Conservation (phyloP, 2,797 vertebrate genomes). For the Coregonus sp. region DNA sequence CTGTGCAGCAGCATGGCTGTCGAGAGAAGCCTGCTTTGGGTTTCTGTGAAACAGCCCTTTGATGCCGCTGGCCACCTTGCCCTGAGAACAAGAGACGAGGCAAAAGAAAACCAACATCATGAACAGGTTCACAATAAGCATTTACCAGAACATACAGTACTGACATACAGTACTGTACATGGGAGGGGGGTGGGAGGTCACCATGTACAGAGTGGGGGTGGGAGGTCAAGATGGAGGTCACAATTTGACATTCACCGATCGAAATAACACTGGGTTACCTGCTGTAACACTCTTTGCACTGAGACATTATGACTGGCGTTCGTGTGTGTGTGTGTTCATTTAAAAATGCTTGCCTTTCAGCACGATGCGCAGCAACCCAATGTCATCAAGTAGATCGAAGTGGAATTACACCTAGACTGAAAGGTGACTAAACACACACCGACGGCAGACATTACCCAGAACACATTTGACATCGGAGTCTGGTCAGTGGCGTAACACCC, state of each 20-base stretch:
- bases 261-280: constrained; percentile 41
- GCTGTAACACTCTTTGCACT: background rate
- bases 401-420: constrained; percentile 24
- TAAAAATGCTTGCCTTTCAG: background rate
- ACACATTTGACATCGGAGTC: background rate
- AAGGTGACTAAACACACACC: background rate
- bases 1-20: constrained; percentile 98
- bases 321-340: background rate
- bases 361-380: constrained; percentile 39
- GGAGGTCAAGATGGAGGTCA: constrained; percentile 25
- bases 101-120: constrained; percentile 23
- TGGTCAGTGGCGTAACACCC: too few species aligned
- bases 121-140: constrained; percentile 36
- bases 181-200: too few species aligned
- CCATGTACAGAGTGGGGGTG: too few species aligned
- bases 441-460: background rate
- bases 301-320: background rate
- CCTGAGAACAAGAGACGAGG: constrained; percentile 72
- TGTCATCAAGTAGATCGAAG: constrained; percentile 71
- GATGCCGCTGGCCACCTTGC: constrained; percentile 89
- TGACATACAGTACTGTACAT: background rate
- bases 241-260: constrained; percentile 22
- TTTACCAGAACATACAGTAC: background rate
- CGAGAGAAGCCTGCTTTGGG: constrained; percentile 96
- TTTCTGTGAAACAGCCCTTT: constrained; percentile 98